A percentile compares a stretch with the other conserved stretches of the same genome.
Evolutionary conservation across 1,140 invertebrate genomes (phyloP).

Genomic region (Solenopsis invicta): DNA sequence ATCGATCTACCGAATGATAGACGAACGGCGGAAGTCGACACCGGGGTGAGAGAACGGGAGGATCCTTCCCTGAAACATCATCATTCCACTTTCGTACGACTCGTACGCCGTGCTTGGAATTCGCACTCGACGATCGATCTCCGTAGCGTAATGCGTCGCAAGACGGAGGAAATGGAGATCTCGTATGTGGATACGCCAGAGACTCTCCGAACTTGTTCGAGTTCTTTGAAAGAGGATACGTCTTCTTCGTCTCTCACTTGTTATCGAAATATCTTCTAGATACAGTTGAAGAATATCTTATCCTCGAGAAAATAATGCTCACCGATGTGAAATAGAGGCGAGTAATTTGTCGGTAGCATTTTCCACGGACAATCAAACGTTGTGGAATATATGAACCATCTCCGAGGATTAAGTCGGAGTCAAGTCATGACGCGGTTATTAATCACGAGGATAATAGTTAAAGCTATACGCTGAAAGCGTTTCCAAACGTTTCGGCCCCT

Average conservation of each 20-base stretch:
- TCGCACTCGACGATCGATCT: conserved; percentile 68
- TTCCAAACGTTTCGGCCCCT: conserved; percentile 19
- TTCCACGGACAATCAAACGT: conserved; percentile 24
- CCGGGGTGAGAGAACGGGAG: not conserved
- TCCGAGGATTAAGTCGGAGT: conserved; percentile 57
- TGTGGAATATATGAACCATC: conserved; percentile 48
- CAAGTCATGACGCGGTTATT: conserved; percentile 58
- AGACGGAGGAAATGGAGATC: conserved; percentile 69
- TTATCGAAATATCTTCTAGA: not conserved
- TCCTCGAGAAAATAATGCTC: not conserved
- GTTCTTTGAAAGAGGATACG: not conserved
- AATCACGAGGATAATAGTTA: conserved; percentile 53
- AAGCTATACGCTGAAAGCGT: conserved; percentile 39
- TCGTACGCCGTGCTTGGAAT: conserved; percentile 68
- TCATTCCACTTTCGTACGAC: conserved; percentile 69
- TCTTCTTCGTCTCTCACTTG: not conserved
- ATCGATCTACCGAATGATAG: conserved; percentile 72
- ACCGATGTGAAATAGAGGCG: not conserved
- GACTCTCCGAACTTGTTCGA: conserved; percentile 34
- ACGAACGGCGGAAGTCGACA: conserved; percentile 44
- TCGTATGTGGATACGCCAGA: conserved; percentile 60
- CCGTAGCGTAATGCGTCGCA: conserved; percentile 19
- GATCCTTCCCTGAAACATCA: conserved; percentile 71
- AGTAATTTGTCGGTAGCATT: conserved; percentile 43
- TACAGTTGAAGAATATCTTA: not conserved